Evolutionary conservation across 2,888 invertebrate species (phyloP), one percentile per base, ranked within the genome.

Genomic region (Ectobius pallidus): DNA sequence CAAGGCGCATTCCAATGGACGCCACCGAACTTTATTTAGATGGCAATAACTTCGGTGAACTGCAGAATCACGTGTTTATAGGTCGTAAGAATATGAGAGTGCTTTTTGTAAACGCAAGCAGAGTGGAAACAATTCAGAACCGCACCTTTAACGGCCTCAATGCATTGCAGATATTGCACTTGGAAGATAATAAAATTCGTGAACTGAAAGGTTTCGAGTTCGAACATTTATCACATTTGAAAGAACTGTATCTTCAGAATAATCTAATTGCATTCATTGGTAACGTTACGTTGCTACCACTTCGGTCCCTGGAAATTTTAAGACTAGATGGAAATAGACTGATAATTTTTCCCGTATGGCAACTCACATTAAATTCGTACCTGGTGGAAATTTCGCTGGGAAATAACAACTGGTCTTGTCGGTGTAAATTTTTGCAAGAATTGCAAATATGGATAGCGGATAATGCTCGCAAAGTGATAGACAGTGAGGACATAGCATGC

Each of bases 21-120:
- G 95, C 95, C 7, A 96, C 96, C 7, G 95, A 96, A 81, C 90
- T 97, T 75, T 95, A 95, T 82, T 85, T 97, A 79, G 96, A 96
- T 81, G 96, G 96, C 46, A 96, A 96, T 83, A 90, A 94, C 80
- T 88, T 97, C 77, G 90, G 89, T 75, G 91, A 93, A 79, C 84
- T 97, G 77, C 92, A 93, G 81, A 91, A 93, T 80, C 93, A 95
- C 81, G 92, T 93, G 71, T 95, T 97, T 82, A 93, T 95, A 77
- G 96, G 95, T 0, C 89, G 95, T 68, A 95, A 95, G 81, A 95
- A 94, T 83, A 91, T 96, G 89, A 87, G 92, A 78, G 91, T 92
- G 72, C 86, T 96, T 71, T 96, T 91, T 82, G 91, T 95, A 74
- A 96, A 96, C 84, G 90, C 88, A 77, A 95, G 95, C 80, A 91